These are phyloP conservation scores for Elephas maximus DNA, from an alignment of 2,113 vertebrate genomes.

Conservation along the genomic window DNA sequence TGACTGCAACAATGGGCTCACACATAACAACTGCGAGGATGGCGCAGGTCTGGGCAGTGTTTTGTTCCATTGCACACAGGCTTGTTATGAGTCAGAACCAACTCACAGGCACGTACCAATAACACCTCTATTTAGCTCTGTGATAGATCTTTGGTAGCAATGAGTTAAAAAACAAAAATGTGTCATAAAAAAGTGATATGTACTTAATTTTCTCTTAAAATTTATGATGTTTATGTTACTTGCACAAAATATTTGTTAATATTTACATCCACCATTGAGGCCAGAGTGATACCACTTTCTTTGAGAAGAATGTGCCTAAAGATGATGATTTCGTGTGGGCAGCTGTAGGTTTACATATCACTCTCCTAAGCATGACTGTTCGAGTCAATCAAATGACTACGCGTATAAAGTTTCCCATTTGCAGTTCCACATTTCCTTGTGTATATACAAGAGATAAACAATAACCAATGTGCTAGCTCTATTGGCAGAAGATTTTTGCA, in stretches of 20 bases:
- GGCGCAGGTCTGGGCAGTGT: no score
- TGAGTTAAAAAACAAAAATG: neutral
- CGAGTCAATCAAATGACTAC: neutral
- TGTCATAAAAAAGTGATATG: neutral
- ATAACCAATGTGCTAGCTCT: neutral
- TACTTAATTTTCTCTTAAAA: neutral
- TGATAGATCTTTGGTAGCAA: neutral
- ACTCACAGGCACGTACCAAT: no score
- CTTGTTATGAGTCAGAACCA: no score
- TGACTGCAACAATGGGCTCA: no score
- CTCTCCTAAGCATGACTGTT: neutral
- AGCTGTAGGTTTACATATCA: neutral
- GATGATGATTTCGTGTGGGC: neutral
- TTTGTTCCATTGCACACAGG: no score
- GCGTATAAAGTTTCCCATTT: neutral
- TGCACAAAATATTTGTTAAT: neutral
- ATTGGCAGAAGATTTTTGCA: neutral
- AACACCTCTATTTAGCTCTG: neutral
- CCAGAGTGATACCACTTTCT: neutral
- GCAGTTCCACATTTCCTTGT: neutral
- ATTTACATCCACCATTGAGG: neutral
- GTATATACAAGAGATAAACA: neutral
- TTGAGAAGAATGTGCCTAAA: neutral
- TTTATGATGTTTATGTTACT: neutral
- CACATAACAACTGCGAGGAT: no score